These are phyloP conservation scores for Indicator indicator DNA, from an alignment of 2,113 vertebrate species.

Conservation along the genomic window DNA sequence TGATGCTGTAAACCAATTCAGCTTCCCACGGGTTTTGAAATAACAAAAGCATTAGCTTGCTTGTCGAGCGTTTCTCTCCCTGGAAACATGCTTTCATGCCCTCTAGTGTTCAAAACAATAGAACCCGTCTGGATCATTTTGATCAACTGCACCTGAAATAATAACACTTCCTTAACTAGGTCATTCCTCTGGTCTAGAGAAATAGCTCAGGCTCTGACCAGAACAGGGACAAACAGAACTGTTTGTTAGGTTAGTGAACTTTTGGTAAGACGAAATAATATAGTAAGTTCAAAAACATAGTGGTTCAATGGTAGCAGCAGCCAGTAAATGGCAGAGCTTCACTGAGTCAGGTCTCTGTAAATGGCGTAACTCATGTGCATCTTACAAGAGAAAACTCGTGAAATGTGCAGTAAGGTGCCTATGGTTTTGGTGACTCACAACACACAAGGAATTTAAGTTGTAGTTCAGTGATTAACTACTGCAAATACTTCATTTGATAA, in stretches of 20 bases:
- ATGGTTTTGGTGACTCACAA: neutral
- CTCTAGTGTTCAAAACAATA: conserved; percentile 67
- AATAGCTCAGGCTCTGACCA: neutral
- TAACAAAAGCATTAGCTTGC: neutral
- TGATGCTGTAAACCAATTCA: neutral
- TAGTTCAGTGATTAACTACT: neutral
- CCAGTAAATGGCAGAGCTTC: neutral
- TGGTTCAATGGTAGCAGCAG: neutral
- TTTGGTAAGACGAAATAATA: neutral
- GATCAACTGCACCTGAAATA: neutral
- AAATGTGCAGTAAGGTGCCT: neutral
- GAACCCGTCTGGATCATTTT: neutral
- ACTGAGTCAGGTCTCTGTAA: neutral
- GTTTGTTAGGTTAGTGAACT: neutral
- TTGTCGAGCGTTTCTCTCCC: neutral
- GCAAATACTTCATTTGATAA: neutral
- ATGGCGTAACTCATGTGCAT: neutral
- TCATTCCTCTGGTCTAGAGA: neutral
- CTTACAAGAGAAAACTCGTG: neutral
- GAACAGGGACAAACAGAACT: neutral
- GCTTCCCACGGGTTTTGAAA: neutral
- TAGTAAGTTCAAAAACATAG: neutral
- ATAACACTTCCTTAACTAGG: neutral
- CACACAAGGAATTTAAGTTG: neutral
- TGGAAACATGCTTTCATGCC: conserved; percentile 56